Evolutionary conservation across 2,888 invertebrate species (phyloP), one percentile per base, ranked within the genome.

Genomic region (Alitta virens): DNA sequence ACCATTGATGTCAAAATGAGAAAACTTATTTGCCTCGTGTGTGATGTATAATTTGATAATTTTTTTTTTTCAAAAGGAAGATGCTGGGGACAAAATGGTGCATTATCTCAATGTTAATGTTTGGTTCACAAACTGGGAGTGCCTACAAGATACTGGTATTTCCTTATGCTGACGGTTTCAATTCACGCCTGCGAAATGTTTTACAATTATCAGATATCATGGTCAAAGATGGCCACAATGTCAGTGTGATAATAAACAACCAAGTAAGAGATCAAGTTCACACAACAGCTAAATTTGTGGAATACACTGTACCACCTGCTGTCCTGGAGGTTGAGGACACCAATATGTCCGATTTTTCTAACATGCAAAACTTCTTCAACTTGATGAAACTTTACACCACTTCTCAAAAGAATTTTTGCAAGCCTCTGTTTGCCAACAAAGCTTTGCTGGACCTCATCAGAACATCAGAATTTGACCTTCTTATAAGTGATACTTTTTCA

Each of bases 151-250:
- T 69, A 26, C 63, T 69, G 12, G 18, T 69, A 21, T 69, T 66
- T 52, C 69, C 69, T 1, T 68, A 51, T 54, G 68, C 66, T 24
- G 66, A 68, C 46, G 68, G 69, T 52, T 43, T 66, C 40, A 69
- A 69, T 61, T 69, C 69, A 1, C 69, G 68, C 33, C 60, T 69
- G 26, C 62, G 68, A 12, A 64, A 63, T 51, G 55, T 66, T 14
- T 68, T 68, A 52, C 46, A 58, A 21, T 56, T 69, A 42, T 64
- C 60, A 5, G 25, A 56, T 16, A 62, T 68, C n/a, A 49, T 68
- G 40, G 24, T 43, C 2, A 40, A 51, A 16, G 46, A 26, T 7
- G 67, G 63, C n/a, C 68, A 68, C 51, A 26, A 62, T 1, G 62
- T 68, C 2, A 40, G 46, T 24, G 55, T 68, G 60, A 23, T 68